Evolutionary conservation across 2,113 vertebrate species (phyloP).

Genomic region (Ceratotherium simum): DNA sequence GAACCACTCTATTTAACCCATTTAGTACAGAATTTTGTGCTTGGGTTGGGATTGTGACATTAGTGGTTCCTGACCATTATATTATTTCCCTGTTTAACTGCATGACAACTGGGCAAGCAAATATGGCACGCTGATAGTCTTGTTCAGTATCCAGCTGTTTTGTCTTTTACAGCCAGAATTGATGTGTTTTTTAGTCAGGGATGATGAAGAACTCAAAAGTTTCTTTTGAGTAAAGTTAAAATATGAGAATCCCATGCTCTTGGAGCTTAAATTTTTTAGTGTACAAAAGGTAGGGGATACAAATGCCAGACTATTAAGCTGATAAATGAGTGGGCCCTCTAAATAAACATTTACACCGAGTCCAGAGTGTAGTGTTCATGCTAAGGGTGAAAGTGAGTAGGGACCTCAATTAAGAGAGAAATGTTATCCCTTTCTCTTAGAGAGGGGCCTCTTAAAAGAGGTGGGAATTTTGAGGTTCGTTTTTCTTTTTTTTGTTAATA

Average conservation of each 20-base stretch:
- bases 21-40: neutral
- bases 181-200: slow-evolving; percentile 22
- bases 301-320: slow-evolving; percentile 26
- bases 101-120: neutral
- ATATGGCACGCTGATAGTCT: neutral
- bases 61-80: neutral
- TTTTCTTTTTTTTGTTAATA: neutral
- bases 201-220: slow-evolving; percentile 22
- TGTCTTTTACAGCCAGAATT: neutral
- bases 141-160: neutral
- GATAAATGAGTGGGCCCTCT: slow-evolving; percentile 43
- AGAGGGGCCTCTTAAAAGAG: neutral
- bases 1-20: neutral
- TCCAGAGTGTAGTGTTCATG: slow-evolving; percentile 41
- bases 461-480: slow-evolving; percentile 24
- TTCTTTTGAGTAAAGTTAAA: slow-evolving; percentile 62
- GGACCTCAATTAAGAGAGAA: slow-evolving; percentile 34
- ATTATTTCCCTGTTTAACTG: neutral
- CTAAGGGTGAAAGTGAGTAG: slow-evolving; percentile 26
- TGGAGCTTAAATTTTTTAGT: slow-evolving; percentile 20
- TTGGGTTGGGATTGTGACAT: neutral
- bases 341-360: slow-evolving; percentile 38
- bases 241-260: neutral
- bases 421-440: slow-evolving; percentile 9
- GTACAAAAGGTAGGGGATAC: slow-evolving; percentile 7